Conservation (phyloP, 37 sponge, comb jelly and placozoan genomes). For the Chondrilla cf. caribensis region DNA sequence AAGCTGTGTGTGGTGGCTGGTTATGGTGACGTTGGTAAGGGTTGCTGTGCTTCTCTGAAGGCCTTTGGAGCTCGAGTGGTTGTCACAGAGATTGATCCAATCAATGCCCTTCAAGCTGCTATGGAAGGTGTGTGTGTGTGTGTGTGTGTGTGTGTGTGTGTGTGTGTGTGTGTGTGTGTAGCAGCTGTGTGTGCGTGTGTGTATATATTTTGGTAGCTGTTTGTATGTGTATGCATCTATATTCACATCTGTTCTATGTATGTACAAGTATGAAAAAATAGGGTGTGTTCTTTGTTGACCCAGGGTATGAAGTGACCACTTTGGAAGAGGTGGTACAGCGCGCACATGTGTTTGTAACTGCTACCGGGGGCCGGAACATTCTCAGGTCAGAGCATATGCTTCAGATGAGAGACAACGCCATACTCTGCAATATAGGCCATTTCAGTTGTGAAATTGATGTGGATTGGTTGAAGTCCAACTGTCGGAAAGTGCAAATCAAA, state of each 20-base stretch:
- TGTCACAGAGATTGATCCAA: slow-evolving; percentile 45
- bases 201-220: too few species aligned
- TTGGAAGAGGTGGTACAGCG: slow-evolving; percentile 10
- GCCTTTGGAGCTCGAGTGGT: slow-evolving; percentile 28
- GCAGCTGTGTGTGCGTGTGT: too few species aligned
- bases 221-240: too few species aligned
- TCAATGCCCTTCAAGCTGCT: slow-evolving; percentile 41
- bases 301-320: slow-evolving; percentile 51
- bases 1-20: slow-evolving; percentile 37
- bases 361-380: slow-evolving; percentile 25
- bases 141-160: not conserved
- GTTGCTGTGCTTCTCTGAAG: slow-evolving; percentile 19
- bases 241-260: slow-evolving; percentile 19
- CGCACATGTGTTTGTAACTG: slow-evolving; percentile 35
- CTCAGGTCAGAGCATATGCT: slow-evolving; percentile 26
- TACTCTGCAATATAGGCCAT: slow-evolving; percentile 40
- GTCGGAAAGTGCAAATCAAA: slow-evolving; percentile 36
- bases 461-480: not conserved
- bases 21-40: not conserved
- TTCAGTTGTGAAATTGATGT: not conserved
- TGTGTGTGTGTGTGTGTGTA: not conserved
- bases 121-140: slow-evolving; percentile 37
- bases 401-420: slow-evolving; percentile 22
- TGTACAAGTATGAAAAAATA: not conserved
- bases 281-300: too few species aligned